Evolutionary conservation across 2,888 invertebrate genomes (phyloP).

Genomic region (Polia nebulosa): DNA sequence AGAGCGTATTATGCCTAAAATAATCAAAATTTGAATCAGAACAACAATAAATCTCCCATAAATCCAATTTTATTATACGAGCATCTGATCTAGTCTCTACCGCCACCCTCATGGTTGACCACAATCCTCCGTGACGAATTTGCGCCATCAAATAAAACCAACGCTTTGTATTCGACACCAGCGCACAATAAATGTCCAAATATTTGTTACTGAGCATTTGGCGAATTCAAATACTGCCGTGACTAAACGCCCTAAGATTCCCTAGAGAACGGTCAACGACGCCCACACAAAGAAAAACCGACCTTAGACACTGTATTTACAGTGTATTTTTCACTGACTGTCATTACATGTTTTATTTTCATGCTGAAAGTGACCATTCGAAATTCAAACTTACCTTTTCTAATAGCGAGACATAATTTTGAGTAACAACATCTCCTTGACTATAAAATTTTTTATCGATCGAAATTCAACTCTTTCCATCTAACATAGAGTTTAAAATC

Average conservation of each 20-base stretch:
- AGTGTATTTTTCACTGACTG: slow-evolving; percentile 35
- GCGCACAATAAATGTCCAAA: slow-evolving; percentile 89
- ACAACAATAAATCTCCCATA: slow-evolving; percentile 21
- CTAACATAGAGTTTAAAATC: slow-evolving; percentile 58
- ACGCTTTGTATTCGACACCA: slow-evolving; percentile 88
- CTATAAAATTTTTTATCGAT: slow-evolving; percentile 8
- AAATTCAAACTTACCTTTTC: slow-evolving; percentile 64
- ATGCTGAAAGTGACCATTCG: slow-evolving; percentile 56
- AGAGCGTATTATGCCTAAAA: neutral
- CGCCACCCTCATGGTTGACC: slow-evolving; percentile 68
- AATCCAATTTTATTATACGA: slow-evolving; percentile 41
- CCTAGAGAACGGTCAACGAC: slow-evolving; percentile 86
- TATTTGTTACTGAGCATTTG: slow-evolving; percentile 88
- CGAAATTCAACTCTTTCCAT: neutral
- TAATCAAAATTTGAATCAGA: slow-evolving; percentile 1
- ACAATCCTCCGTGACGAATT: slow-evolving; percentile 83
- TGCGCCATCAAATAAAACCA: slow-evolving; percentile 80
- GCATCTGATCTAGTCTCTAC: slow-evolving; percentile 21
- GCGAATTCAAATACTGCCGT: slow-evolving; percentile 89
- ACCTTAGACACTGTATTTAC: slow-evolving; percentile 49
- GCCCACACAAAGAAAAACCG: slow-evolving; percentile 44
- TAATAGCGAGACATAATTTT: slow-evolving; percentile 65
- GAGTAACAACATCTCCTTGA: slow-evolving; percentile 54
- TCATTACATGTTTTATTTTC: slow-evolving; percentile 5
- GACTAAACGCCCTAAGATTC: slow-evolving; percentile 86